These are phyloP conservation scores for Caloenas nicobarica DNA, from an alignment of 2,113 vertebrate genomes.

Conservation along the genomic window DNA sequence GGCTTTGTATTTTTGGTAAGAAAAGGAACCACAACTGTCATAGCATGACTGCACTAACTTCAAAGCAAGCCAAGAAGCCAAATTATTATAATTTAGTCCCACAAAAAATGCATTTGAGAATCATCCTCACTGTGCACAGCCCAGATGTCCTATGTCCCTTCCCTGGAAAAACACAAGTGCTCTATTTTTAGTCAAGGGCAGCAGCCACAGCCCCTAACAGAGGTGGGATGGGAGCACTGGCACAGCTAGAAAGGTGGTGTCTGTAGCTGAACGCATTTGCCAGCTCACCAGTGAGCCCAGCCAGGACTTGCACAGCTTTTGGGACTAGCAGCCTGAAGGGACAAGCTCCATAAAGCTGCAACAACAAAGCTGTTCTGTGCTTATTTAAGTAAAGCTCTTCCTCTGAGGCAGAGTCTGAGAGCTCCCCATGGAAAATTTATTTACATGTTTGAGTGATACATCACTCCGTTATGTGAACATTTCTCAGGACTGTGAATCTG, in stretches of 20 bases:
- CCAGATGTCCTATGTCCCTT: neutral
- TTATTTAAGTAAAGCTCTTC: slow-evolving; percentile 16
- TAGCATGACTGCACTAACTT: neutral
- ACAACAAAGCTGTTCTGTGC: neutral
- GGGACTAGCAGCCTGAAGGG: neutral
- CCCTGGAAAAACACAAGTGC: neutral
- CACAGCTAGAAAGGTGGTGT: neutral
- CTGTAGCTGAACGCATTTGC: neutral
- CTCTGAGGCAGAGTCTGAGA: neutral
- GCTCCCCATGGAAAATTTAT: neutral
- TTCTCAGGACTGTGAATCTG: neutral
- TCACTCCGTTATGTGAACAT: neutral
- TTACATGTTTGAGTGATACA: slow-evolving; percentile 11
- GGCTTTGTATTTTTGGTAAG: neutral
- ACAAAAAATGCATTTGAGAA: neutral
- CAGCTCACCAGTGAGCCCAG: neutral
- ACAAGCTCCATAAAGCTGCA: neutral
- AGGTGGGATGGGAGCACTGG: neutral
- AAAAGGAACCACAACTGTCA: neutral
- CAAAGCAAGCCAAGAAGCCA: neutral
- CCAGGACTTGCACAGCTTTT: neutral
- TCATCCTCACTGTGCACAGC: neutral
- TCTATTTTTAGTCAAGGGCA: neutral
- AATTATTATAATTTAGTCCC: neutral
- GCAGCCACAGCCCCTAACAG: neutral